Evolutionary conservation across 2,888 invertebrate genomes (phyloP).

Genomic region (Dynastes tityus): DNA sequence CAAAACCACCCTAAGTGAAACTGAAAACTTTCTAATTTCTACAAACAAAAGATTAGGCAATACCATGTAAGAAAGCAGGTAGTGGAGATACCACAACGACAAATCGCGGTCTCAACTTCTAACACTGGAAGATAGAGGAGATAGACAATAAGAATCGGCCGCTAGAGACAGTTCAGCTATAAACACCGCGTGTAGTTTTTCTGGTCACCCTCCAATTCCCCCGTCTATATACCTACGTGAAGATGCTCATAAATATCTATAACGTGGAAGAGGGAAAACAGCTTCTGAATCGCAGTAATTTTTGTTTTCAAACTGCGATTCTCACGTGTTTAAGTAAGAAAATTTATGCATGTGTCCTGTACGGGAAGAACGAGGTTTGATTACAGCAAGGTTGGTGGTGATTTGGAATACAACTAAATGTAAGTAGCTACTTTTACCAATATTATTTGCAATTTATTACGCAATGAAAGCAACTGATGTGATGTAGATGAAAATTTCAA

Average conservation of each 20-base stretch:
- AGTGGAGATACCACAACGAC: background rate
- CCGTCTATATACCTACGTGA: constrained; percentile 55
- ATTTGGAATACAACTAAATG: background rate
- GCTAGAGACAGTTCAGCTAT: constrained; percentile 60
- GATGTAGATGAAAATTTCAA: background rate
- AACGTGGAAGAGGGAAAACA: constrained; percentile 46
- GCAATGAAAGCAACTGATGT: background rate
- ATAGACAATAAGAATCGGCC: constrained; percentile 59
- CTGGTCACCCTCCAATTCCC: constrained; percentile 56
- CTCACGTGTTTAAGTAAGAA: background rate
- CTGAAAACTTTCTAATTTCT: constrained; percentile 48
- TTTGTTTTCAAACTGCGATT: background rate
- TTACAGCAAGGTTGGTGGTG: no score
- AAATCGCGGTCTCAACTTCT: constrained; percentile 36
- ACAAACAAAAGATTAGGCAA: constrained; percentile 16
- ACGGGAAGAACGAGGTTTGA: background rate
- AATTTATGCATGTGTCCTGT: background rate
- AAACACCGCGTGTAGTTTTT: constrained; percentile 59
- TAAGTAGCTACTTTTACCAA: background rate
- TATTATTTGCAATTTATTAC: background rate
- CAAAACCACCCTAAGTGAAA: constrained; percentile 10
- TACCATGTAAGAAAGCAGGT: constrained; percentile 4
- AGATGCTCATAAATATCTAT: constrained; percentile 59
- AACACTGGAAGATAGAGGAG: constrained; percentile 45
- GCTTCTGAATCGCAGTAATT: background rate